Conservation (phyloP, 2,113 vertebrate species). For the Copsychus sechellarum region DNA sequence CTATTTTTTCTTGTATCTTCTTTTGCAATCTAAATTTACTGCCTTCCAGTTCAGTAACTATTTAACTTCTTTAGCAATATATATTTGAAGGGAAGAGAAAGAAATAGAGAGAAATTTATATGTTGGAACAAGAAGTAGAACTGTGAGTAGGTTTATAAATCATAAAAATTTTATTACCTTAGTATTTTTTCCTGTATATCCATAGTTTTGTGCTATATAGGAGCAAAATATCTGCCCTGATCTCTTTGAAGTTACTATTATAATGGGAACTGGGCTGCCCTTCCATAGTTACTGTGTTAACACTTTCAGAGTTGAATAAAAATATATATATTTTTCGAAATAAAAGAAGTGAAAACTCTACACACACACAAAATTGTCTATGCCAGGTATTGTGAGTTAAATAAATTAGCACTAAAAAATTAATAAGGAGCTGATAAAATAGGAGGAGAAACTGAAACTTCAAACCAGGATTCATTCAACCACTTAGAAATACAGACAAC, state of each 20-base stretch:
- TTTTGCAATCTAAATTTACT: background rate
- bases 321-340: background rate
- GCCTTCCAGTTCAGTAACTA: background rate
- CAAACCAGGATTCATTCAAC: background rate
- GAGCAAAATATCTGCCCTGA: background rate
- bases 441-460: background rate
- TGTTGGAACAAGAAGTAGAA: background rate
- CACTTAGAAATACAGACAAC: background rate
- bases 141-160: background rate
- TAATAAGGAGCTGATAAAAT: background rate
- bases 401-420: background rate
- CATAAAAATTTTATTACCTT: background rate
- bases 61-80: background rate
- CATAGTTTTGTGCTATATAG: background rate
- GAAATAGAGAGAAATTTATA: background rate
- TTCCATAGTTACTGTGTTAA: background rate
- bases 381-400: background rate
- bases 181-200: background rate
- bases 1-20: background rate
- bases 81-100: background rate
- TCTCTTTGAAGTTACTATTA: background rate
- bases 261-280: background rate
- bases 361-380: background rate
- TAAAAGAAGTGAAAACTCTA: background rate
- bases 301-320: background rate